These are phyloP conservation scores for Ricordea florida DNA, from an alignment of 92 coral and sea anemone genomes.

Conservation along the genomic window DNA sequence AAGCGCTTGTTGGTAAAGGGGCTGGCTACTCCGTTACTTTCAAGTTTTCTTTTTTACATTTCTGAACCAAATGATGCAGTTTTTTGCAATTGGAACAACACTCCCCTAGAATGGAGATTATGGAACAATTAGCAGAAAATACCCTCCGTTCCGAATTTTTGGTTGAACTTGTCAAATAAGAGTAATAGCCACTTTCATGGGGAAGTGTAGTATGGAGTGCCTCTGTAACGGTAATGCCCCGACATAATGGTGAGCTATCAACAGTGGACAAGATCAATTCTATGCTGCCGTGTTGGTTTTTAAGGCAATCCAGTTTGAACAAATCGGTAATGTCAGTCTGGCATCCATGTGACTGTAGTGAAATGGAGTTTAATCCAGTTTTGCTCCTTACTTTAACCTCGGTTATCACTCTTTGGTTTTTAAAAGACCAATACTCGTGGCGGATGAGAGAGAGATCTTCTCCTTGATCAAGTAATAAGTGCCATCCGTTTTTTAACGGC, in stretches of 20 bases:
- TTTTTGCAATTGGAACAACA: not conserved
- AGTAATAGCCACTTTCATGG: not conserved
- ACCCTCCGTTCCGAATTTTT: constrained; percentile 7
- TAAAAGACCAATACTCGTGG: not conserved
- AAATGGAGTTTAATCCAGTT: not conserved
- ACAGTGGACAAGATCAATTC: not conserved
- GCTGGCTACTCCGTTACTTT: not conserved
- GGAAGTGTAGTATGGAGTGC: constrained; percentile 1
- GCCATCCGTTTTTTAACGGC: constrained; percentile 8
- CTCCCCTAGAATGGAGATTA: constrained; percentile 3
- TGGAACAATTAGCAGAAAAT: constrained; percentile 11
- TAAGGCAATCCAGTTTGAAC: not conserved
- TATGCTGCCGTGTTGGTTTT: not conserved
- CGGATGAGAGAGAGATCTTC: not conserved
- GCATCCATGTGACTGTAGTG: not conserved
- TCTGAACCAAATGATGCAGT: not conserved
- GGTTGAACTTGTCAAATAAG: not conserved
- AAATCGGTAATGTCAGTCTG: not conserved
- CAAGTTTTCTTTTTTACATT: constrained; percentile 13
- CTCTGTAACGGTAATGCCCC: constrained; percentile 3
- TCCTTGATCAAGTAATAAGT: not conserved
- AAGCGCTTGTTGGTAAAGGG: constrained; percentile 24
- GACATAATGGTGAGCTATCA: not conserved
- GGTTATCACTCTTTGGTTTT: not conserved
- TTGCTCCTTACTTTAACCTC: not conserved